These are phyloP conservation scores for Siderastrea siderea DNA, from an alignment of 92 coral and sea anemone species.

Conservation along the genomic window DNA sequence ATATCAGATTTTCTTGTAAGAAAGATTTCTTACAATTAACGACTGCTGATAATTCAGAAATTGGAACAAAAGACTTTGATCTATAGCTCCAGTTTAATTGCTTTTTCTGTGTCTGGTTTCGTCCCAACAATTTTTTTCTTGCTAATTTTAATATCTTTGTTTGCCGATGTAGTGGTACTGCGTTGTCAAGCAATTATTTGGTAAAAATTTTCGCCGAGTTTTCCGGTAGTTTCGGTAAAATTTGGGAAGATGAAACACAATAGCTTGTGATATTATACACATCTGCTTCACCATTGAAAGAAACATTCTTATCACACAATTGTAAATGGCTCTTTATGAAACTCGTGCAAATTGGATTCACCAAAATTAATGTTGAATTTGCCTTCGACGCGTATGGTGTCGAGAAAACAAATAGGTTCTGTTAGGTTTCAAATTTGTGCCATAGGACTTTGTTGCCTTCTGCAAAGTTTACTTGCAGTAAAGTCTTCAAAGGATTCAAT, in stretches of 20 bases:
- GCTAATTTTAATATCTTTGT: constrained; percentile 4
- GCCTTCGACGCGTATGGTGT: constrained; percentile 21
- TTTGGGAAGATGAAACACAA: background rate
- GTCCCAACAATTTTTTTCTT: background rate
- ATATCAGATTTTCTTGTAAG: constrained; percentile 19
- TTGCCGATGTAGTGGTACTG: background rate
- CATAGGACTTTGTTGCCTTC: background rate
- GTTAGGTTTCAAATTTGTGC: background rate
- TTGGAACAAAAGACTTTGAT: background rate
- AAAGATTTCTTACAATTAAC: background rate
- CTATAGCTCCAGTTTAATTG: background rate
- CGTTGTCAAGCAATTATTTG: constrained; percentile 5
- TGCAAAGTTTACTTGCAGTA: background rate
- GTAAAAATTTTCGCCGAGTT: background rate
- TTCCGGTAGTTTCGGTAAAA: constrained; percentile 11
- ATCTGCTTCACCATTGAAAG: constrained; percentile 41
- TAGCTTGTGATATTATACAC: constrained; percentile 19
- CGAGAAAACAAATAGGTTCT: constrained; percentile 10
- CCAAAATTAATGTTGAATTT: constrained; percentile 4
- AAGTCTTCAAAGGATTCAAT: background rate
- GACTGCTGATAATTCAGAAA: constrained; percentile 1
- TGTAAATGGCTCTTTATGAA: constrained; percentile 16
- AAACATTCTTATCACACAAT: constrained; percentile 35
- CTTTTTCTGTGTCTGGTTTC: background rate
- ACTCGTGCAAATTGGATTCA: constrained; percentile 26